Evolutionary conservation across 2,113 vertebrate genomes (phyloP), one percentile per base, ranked within the genome.

Genomic region (Periophthalmodon schlosseri): DNA sequence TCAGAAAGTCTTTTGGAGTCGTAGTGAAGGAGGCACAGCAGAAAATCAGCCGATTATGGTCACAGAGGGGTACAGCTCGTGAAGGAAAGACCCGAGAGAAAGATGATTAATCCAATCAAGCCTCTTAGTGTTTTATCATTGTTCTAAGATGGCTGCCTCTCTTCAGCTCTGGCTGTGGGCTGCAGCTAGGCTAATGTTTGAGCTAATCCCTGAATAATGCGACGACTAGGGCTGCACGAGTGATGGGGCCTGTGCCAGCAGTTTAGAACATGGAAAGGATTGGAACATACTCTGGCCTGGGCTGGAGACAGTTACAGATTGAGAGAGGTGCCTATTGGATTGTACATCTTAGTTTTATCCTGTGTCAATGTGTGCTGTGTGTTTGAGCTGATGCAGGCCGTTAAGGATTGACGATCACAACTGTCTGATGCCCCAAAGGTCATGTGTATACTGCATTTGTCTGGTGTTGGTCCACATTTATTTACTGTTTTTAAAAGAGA

Each of bases 31-130:
- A 76, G 52, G 73, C 72, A 58, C 54, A 77, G 84, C 75, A 70
- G 80, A 65, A 69, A 68, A 79, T 69, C 75, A 67, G 68, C 20
- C 58, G 82, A 79, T 78, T 64, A 50, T 28, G 12, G 50, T 79
- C 72, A 90, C 80, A 87, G 86, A 88, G 76, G 50, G 23, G 50
- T n/a, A 75, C 46, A 69, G 74, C 70, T 20, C 68, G 54, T 76
- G 74, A 80, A 72, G 34, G 52, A 36, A 69, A 70, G 72, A 72
- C 20, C 46, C 75, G 64, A 58, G 75, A 61, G 67, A 87, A 76
- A 84, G 83, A 89, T 88, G 85, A 89, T 89, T 88, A 89, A 91
- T 91, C 89, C 91, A 91, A 91, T 91, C 81, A 89, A 91, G 86
- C 81, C 75, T 90, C 89, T 89, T 87, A 88, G 83, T 76, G 75